Evolutionary conservation across 2,113 vertebrate species (phyloP).

Genomic region (Caranx ignobilis): DNA sequence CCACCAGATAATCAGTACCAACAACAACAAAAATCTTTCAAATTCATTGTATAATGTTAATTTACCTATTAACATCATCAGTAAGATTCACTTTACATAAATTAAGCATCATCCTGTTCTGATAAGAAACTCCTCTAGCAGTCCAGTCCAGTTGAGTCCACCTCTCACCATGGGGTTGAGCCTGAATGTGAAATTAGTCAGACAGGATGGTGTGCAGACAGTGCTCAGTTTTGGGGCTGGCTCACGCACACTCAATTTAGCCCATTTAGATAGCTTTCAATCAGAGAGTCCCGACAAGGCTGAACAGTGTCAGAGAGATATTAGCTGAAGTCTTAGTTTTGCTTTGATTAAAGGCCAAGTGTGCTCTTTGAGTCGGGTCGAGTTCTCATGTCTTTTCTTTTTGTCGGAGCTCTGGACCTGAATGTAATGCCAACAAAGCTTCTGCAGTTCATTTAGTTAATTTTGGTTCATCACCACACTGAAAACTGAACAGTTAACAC

Average conservation of each 20-base stretch:
- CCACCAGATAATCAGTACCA: neutral
- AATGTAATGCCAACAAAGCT: neutral
- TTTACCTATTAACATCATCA: neutral
- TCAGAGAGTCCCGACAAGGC: constrained; percentile 48
- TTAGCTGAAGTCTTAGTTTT: constrained; percentile 26
- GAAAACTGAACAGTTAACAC: neutral
- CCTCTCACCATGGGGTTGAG: constrained; percentile 12
- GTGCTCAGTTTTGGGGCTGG: neutral
- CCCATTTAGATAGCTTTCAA: constrained; percentile 75
- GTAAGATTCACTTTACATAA: neutral
- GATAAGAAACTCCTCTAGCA: neutral
- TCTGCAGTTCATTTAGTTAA: constrained; percentile 5
- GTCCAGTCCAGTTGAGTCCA: neutral
- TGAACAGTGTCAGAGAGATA: constrained; percentile 16
- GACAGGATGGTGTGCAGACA: constrained; percentile 56
- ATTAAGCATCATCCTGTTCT: neutral
- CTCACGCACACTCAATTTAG: constrained; percentile 72
- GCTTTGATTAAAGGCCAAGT: constrained; percentile 45
- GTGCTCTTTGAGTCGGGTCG: constrained; percentile 18
- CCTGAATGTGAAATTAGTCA: constrained; percentile 31
- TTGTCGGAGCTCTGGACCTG: neutral
- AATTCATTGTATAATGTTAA: neutral
- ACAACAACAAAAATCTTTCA: neutral
- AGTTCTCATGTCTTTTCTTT: constrained; percentile 8
- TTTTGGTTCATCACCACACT: neutral